phyloP scores from a whole-genome alignment of 2,888 invertebrate species.

The Escarpia spicata region DNA sequence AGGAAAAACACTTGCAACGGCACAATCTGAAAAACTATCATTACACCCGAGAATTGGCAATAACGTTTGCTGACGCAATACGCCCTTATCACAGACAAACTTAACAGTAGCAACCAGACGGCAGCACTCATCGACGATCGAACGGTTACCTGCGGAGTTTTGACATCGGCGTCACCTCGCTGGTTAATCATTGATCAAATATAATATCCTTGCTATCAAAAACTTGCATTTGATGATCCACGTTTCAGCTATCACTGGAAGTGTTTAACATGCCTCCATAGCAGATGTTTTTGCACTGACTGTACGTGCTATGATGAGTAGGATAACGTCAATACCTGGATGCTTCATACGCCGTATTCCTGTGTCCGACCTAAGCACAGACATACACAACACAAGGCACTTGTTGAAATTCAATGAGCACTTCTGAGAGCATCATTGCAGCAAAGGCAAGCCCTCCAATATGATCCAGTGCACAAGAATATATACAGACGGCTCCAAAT shows the following conservation, averaged over 20 bases:
- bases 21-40: not conserved
- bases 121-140: not conserved
- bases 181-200: not conserved
- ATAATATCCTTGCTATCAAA: not conserved
- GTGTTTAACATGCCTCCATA: not conserved
- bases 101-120: not conserved
- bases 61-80: not conserved
- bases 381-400: not conserved
- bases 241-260: not conserved
- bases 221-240: not conserved
- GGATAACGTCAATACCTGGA: not conserved
- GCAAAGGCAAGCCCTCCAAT: not conserved
- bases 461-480: not conserved
- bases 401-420: not conserved
- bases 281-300: not conserved
- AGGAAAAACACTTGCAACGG: not conserved
- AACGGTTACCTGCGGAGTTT: not conserved
- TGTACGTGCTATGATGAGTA: not conserved
- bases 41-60: slow-evolving; percentile 8
- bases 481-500: not conserved
- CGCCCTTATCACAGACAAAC: slow-evolving; percentile 12
- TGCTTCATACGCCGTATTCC: not conserved
- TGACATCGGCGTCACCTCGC: not conserved
- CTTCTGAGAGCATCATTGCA: not conserved
- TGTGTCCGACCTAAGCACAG: not conserved